Conservation (phyloP, 2,888 invertebrate species). For the Cremastobaeus sp. region DNA sequence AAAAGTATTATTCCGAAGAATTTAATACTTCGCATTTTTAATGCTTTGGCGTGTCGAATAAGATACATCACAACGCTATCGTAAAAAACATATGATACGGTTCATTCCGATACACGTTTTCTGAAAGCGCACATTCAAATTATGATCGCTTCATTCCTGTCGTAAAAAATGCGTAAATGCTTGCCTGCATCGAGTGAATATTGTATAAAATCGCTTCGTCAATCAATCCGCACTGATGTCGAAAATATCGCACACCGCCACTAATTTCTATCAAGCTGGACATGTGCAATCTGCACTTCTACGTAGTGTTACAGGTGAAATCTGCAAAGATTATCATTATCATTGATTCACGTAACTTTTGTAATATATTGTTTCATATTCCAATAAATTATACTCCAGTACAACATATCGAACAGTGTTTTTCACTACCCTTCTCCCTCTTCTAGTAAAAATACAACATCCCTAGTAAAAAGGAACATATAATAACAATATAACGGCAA, state of each 20-base stretch:
- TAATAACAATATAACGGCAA: too few relatives aligned
- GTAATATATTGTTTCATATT: slow-evolving; percentile 42
- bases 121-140: slow-evolving; percentile 29
- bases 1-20: slow-evolving; percentile 43
- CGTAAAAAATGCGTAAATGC: too few relatives aligned
- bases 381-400: slow-evolving; percentile 26
- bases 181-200: too few relatives aligned
- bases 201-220: too few relatives aligned
- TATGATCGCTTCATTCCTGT: slow-evolving; percentile 15
- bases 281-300: neutral
- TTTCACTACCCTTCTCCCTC: too few relatives aligned
- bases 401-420: neutral
- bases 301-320: neutral
- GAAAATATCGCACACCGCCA: slow-evolving; percentile 11
- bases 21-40: slow-evolving; percentile 57
- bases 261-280: neutral
- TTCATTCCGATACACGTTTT: slow-evolving; percentile 31
- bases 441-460: too few relatives aligned
- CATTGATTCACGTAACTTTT: slow-evolving; percentile 8
- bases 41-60: slow-evolving; percentile 46
- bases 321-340: neutral
- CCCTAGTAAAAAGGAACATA: too few relatives aligned
- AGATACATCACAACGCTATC: slow-evolving; percentile 28
- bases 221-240: neutral
- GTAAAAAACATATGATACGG: slow-evolving; percentile 35